Conservation (phyloP, 2,888 invertebrate species). For the Coleophora deauratella region DNA sequence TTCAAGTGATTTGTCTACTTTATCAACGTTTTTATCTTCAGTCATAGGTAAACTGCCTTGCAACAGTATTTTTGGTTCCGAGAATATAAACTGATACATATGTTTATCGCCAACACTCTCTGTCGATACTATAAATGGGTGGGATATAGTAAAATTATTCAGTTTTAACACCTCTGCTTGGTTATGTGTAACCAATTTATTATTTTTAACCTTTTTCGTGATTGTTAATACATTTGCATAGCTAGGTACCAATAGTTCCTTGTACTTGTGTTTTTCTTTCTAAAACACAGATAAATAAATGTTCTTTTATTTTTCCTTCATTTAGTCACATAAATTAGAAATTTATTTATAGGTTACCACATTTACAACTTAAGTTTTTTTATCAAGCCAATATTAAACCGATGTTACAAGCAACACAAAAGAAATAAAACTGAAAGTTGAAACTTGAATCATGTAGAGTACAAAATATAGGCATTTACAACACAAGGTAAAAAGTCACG, state of each 20-base stretch:
- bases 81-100: conserved; percentile 21
- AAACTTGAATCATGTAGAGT: neutral
- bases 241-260: conserved; percentile 34
- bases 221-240: conserved; percentile 29
- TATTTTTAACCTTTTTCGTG: conserved; percentile 11
- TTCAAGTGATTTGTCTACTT: neutral
- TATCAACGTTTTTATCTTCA: neutral
- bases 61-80: conserved; percentile 19
- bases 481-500: too few relatives aligned
- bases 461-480: neutral
- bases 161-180: neutral
- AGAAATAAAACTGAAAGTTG: too few relatives aligned
- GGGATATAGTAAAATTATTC: conserved; percentile 16
- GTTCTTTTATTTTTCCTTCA: neutral
- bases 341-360: too few relatives aligned
- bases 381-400: too few relatives aligned
- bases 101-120: conserved; percentile 16
- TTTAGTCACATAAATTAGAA: neutral
- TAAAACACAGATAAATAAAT: conserved; percentile 33
- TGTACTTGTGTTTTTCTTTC: conserved; percentile 44
- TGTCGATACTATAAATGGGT: conserved; percentile 21
- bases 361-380: too few relatives aligned
- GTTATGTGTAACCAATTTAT: neutral
- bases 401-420: neutral
- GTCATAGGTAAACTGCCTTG: neutral